Conservation (phyloP, 2,888 invertebrate genomes). For the Synanthedon vespiformis region DNA sequence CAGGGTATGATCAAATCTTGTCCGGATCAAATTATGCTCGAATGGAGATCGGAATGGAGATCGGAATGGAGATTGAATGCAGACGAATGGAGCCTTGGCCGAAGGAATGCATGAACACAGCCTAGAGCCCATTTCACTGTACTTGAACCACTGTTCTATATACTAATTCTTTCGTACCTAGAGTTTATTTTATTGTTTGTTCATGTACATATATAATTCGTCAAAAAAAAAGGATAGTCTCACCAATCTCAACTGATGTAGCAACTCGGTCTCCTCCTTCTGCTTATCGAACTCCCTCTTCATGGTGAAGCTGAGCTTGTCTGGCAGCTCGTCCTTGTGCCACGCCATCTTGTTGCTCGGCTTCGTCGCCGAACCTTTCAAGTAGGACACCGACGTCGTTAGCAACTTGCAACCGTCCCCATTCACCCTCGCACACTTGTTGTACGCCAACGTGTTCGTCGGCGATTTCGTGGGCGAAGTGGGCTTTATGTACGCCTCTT, state of each 20-base stretch:
- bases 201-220: too few species aligned
- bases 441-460: slow-evolving; percentile 71
- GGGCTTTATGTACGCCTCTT: slow-evolving; percentile 73
- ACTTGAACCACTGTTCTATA: too few species aligned
- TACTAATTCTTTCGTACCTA: too few species aligned
- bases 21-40: too few species aligned
- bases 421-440: slow-evolving; percentile 36
- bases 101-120: too few species aligned
- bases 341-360: slow-evolving; percentile 73
- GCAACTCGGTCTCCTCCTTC: slow-evolving; percentile 87
- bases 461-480: slow-evolving; percentile 75
- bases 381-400: slow-evolving; percentile 70
- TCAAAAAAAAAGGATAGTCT: slow-evolving; percentile 30
- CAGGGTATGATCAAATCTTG: too few species aligned
- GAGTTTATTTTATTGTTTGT: too few species aligned
- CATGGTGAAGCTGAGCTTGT: slow-evolving; percentile 91
- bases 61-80: too few species aligned
- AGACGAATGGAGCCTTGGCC: too few species aligned
- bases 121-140: too few species aligned
- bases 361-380: slow-evolving; percentile 66
- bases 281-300: slow-evolving; percentile 91
- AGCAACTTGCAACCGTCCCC: slow-evolving; percentile 62
- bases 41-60: too few species aligned
- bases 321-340: slow-evolving; percentile 77
- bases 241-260: slow-evolving; percentile 86